phyloP scores from a whole-genome alignment of 2,888 invertebrate species.

The Fissipunctia ypsillon region DNA sequence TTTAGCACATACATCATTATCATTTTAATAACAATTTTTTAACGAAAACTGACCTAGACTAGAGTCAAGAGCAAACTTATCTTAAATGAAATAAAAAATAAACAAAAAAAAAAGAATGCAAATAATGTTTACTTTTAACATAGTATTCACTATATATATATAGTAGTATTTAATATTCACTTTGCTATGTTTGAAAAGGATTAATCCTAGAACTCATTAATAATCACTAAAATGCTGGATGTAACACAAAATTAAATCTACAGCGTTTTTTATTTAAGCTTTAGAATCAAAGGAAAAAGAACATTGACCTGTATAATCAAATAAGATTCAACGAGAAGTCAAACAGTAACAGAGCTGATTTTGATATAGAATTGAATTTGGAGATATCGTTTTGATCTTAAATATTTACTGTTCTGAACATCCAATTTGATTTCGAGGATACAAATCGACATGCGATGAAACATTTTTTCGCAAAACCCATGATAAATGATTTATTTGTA shows the following conservation, averaged over 20 bases:
- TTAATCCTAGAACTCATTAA: constrained; percentile 9
- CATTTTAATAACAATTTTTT: neutral
- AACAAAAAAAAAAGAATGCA: too few relatives aligned
- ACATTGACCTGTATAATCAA: constrained; percentile 20
- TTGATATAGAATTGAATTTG: neutral
- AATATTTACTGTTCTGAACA: neutral
- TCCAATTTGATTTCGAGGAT: neutral
- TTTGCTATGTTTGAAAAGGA: neutral
- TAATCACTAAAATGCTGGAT: neutral
- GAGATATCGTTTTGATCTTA: neutral
- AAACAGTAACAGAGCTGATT: constrained; percentile 8
- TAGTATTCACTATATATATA: too few relatives aligned
- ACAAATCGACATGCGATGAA: neutral
- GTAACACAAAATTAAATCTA: constrained; percentile 22
- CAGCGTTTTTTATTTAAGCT: neutral
- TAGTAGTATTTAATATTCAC: too few relatives aligned
- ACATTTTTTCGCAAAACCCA: neutral
- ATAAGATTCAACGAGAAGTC: neutral
- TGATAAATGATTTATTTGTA: too few relatives aligned
- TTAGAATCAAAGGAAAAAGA: neutral
- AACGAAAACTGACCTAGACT: too few relatives aligned
- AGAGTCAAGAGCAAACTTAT: too few relatives aligned
- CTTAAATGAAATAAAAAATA: too few relatives aligned
- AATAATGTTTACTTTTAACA: constrained; percentile 6
- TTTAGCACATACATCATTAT: neutral